Evolutionary conservation across 2,113 vertebrate genomes (phyloP).

Genomic region (Telmatochromis brichardi): DNA sequence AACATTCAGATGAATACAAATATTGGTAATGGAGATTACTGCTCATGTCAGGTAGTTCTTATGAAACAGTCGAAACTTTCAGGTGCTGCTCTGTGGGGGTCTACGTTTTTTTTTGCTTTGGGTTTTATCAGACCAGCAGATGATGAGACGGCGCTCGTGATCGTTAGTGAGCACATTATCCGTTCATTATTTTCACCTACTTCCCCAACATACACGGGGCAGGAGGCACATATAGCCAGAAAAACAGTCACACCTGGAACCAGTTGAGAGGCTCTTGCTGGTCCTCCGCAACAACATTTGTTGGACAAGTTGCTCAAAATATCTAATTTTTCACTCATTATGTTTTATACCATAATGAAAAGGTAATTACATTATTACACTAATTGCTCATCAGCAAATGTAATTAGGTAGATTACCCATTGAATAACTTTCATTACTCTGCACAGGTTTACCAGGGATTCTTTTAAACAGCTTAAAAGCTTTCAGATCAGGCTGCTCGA

Average conservation of each 20-base stretch:
- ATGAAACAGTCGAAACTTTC: slow-evolving; percentile 4
- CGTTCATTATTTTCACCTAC: neutral
- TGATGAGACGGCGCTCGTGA: neutral
- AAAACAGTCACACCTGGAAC: neutral
- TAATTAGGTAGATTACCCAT: neutral
- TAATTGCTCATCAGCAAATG: neutral
- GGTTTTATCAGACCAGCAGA: neutral
- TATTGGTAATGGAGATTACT: neutral
- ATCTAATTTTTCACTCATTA: neutral
- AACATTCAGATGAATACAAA: slow-evolving; percentile 36
- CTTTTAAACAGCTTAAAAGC: neutral
- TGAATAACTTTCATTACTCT: neutral
- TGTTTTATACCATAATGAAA: neutral
- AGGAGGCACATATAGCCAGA: neutral
- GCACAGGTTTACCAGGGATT: neutral
- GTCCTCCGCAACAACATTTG: neutral
- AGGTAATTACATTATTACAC: neutral
- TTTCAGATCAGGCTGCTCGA: neutral
- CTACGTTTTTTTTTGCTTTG: neutral
- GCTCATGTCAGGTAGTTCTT: neutral
- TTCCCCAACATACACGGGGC: neutral
- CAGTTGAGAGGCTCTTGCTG: neutral
- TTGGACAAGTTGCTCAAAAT: neutral
- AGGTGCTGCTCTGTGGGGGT: neutral
- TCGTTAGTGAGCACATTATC: neutral